Conservation (phyloP, 2,797 vertebrate genomes). For the Spatula versicolor region DNA sequence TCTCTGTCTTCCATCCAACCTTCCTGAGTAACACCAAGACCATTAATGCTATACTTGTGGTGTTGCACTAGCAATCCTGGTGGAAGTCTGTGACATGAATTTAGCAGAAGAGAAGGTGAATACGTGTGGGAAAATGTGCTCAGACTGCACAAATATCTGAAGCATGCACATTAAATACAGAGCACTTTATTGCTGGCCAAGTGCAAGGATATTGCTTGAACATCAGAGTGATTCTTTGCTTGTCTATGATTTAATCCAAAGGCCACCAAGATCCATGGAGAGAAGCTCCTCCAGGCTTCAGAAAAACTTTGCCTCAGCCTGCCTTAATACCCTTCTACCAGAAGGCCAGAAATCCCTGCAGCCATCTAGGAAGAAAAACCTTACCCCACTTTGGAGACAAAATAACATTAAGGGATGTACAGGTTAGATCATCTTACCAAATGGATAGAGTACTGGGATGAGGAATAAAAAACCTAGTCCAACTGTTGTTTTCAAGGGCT, state of each 20-base stretch:
- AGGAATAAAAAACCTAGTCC: background rate
- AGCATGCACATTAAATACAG: background rate
- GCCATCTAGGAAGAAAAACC: background rate
- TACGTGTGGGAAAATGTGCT: background rate
- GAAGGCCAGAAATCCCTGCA: background rate
- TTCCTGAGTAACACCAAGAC: background rate
- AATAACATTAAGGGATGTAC: background rate
- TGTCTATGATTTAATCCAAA: background rate
- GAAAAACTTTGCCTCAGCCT: background rate
- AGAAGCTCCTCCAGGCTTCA: background rate
- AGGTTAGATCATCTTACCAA: background rate
- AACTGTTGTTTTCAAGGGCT: background rate
- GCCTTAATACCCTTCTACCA: background rate
- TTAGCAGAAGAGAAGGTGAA: background rate
- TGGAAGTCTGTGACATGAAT: background rate
- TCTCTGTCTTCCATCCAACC: background rate
- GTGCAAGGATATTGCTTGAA: background rate
- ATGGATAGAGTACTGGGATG: background rate
- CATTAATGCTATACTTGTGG: background rate
- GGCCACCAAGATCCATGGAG: background rate
- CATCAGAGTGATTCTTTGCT: background rate
- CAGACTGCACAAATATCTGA: background rate
- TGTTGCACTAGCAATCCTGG: background rate
- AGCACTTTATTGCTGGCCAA: background rate
- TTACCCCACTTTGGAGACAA: background rate